Base-by-base conservation (phyloP, 2,888 invertebrate species). In the Leptopterna dolabrata region DNA sequence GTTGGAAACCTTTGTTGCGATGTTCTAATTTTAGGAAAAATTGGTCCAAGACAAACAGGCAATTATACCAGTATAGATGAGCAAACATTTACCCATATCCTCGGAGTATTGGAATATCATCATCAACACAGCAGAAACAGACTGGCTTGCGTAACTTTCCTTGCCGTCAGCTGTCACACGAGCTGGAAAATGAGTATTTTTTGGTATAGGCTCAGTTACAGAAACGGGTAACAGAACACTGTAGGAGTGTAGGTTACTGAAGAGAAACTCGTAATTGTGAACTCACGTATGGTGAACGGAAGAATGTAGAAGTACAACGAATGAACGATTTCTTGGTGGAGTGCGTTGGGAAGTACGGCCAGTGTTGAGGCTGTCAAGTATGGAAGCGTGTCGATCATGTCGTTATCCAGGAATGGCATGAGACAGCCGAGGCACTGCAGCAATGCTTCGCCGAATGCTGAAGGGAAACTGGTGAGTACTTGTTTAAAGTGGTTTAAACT, bases 311-410 rank as follows among this genome's bases (percentile, higher is more conserved):
- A 98, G 92, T 99, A 98, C 16, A 99, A 94, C 81, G 98, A 95
- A 91, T 99, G 97, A 86, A 99, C 95, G 89, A 99, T 97, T 91
- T 98, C 98, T 92, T 97, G 98, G 92, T 99, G 98, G 86, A 99
- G 93, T 85, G 96, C 94, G 80, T 94, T 94, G 0, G 99, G 99
- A 91, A 99, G 95, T 78, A 97, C 96, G 86, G 98, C 97, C 91
- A 99, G 96, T 90, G 98, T 96, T 90, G 97, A 97, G 82, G 99
- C 98, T 78, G 98, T 96, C 90, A 98, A 93, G 92, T 98, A 98
- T 29, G 99, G 98, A 90, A 99, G 93, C 91, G 97, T 97, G 93
- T 99, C 99, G 90, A 99, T 96, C 91, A 97, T 94, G 91, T 99
- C 99, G 91, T 97, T 96, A 92, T 99, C 99, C 91, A 99, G 93